Conservation (phyloP, 2,113 vertebrate species). For the Corvus hawaiiensis region DNA sequence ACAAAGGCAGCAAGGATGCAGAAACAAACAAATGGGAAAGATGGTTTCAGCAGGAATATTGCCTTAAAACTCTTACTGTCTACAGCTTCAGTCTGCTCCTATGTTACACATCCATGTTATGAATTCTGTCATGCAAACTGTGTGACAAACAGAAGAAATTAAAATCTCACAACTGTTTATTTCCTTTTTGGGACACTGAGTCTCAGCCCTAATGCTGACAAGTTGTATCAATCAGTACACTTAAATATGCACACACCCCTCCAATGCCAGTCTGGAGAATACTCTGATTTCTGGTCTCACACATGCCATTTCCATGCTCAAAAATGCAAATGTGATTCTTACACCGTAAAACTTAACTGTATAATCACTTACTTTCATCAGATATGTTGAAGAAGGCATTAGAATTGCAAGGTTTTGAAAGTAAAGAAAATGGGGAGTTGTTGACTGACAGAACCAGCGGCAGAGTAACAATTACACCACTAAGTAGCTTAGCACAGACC, state of each 20-base stretch:
- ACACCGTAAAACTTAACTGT: not conserved
- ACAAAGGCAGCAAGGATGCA: not conserved
- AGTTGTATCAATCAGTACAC: not conserved
- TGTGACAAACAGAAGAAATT: not conserved
- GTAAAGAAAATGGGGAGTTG: not conserved
- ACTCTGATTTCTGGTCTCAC: not conserved
- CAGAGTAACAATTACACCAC: not conserved
- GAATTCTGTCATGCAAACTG: rapidly evolving
- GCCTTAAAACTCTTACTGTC: not conserved
- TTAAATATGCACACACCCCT: not conserved
- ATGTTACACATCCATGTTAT: not conserved
- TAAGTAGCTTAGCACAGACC: not conserved
- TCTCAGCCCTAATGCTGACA: not conserved
- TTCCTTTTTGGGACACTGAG: not conserved
- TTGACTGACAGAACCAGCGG: not conserved
- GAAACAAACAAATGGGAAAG: not conserved
- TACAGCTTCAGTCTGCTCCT: not conserved
- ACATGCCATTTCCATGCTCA: not conserved
- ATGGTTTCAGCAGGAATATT: not conserved
- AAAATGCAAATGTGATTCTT: not conserved
- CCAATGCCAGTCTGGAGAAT: not conserved
- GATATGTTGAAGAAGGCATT: not conserved
- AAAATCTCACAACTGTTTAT: not conserved
- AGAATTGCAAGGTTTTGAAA: not conserved
- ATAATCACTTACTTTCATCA: not conserved